Conservation (phyloP, 2,797 vertebrate genomes). For the Channallabes apus region DNA sequence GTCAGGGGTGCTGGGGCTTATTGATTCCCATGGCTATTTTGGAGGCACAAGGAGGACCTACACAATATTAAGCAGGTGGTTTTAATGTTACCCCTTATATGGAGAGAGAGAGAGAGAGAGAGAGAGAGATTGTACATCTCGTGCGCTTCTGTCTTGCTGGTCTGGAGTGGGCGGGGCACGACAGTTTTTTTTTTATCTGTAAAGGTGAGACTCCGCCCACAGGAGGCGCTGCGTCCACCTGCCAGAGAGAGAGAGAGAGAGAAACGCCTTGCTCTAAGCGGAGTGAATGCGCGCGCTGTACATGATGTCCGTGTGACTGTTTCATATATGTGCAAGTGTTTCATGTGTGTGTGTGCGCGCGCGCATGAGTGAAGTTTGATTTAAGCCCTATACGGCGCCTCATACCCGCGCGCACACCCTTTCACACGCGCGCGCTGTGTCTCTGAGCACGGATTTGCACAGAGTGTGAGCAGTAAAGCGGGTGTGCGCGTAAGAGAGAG, state of each 20-base stretch:
- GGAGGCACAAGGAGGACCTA: too few relatives aligned
- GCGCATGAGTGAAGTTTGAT: too few relatives aligned
- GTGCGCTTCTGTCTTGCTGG: constrained; percentile 4
- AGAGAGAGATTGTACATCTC: background rate
- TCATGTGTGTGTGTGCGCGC: too few relatives aligned
- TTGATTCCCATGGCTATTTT: too few relatives aligned
- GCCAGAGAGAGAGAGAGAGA: constrained; percentile 53
- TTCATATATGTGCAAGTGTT: too few relatives aligned
- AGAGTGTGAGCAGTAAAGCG: background rate
- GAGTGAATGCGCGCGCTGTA: background rate
- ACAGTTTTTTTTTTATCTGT: constrained; percentile 40
- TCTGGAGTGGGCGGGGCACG: constrained; percentile 23
- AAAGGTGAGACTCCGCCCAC: constrained; percentile 76
- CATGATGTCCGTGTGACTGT: background rate
- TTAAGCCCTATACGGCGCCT: too few relatives aligned
- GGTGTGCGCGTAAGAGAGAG: background rate
- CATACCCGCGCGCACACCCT: background rate
- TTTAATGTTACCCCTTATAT: too few relatives aligned
- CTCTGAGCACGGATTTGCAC: background rate
- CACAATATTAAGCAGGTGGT: too few relatives aligned
- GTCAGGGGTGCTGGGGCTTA: too few relatives aligned
- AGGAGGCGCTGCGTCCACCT: constrained; percentile 78
- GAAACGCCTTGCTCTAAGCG: constrained; percentile 15
- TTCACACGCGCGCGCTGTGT: background rate
- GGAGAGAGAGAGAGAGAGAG: constrained; percentile 21